Base-by-base conservation (phyloP, 2,888 invertebrate genomes). In the Tricholauxania praeusta region DNA sequence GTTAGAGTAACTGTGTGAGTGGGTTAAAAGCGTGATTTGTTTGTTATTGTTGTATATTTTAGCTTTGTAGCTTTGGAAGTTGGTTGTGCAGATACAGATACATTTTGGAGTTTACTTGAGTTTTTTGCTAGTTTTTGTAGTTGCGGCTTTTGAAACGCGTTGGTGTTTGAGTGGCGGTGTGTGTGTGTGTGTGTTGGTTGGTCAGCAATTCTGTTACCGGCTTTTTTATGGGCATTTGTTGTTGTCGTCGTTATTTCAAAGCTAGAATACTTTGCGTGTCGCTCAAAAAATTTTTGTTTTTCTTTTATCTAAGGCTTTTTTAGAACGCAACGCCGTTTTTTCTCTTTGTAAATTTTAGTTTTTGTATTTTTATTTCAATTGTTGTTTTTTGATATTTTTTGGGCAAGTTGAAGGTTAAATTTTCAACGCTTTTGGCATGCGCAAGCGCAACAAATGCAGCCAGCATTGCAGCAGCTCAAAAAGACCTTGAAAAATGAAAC, bases 361-460 rank as follows among this genome's bases (percentile, higher is more conserved):
- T 64, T 49, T 72, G 51, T 66, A 47, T 51, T 62, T 53, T 55
- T 65, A 63, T 39, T 69, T 17, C 55, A 70, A 7, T 68, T 51
- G 15, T 66, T 73, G 66, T 66, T 71, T 65, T 60, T 39, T 52
- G 17, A 32, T 60, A 10, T 59, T 68, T 69, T 17, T 17, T 69
- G 59, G 22, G 52, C 65, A 76, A 77, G 75, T 73, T 77, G 77
- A 74, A 74, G 77, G 75, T 73, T 74, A 72, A 71, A 67, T 57
- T 71, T 69, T 32, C 59, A 60, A 12, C 39, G 28, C 32, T 64
- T 64, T 17, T 49, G 48, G 49, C 17, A 47, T 47, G 52, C 52
- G 65, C 65, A 66, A 39, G 53, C 53, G 65, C 65, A 66, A 28
- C 65, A 17, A 52, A 52, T 53, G 53, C 65, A 66, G 57, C 39